Percentiles rank a stretch among this genome's conserved stretches.
Evolutionary conservation across 1,140 invertebrate genomes (phyloP).

Genomic region (Drosophila nasuta): DNA sequence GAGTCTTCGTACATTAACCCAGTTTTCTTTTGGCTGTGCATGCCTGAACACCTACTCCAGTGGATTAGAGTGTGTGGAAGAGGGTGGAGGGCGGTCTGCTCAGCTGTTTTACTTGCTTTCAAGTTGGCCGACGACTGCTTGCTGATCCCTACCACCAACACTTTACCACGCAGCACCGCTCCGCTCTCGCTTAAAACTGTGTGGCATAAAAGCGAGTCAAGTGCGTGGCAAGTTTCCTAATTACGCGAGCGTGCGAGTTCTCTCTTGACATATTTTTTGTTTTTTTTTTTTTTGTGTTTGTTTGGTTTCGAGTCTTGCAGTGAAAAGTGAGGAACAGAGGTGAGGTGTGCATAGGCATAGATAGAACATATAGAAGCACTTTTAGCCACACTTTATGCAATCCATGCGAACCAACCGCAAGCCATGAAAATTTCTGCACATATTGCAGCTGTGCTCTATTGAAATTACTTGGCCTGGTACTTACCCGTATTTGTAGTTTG

Average conservation of each 20-base stretch:
- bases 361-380: constrained; percentile 34
- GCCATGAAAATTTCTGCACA: constrained; percentile 46
- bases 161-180: neutral
- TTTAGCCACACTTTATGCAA: constrained; percentile 43
- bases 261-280: constrained; percentile 69
- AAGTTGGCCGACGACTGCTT: constrained; percentile 28
- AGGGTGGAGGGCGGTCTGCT: neutral
- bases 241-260: constrained; percentile 63
- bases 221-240: constrained; percentile 77
- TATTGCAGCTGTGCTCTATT: constrained; percentile 36
- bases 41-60: constrained; percentile 34
- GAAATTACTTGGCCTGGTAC: constrained; percentile 48
- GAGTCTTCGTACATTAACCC: constrained; percentile 26
- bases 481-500: no score
- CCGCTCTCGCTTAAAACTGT: neutral
- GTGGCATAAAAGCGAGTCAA: constrained; percentile 62
- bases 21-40: constrained; percentile 32
- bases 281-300: constrained; percentile 29
- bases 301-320: neutral
- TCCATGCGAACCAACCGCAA: constrained; percentile 39
- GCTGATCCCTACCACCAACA: constrained; percentile 27
- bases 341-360: constrained; percentile 5
- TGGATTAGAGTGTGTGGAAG: constrained; percentile 20
- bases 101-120: constrained; percentile 43
- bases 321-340: neutral